Evolutionary conservation across 2,113 vertebrate species (phyloP).

Genomic region (Atherinomorus stipes): DNA sequence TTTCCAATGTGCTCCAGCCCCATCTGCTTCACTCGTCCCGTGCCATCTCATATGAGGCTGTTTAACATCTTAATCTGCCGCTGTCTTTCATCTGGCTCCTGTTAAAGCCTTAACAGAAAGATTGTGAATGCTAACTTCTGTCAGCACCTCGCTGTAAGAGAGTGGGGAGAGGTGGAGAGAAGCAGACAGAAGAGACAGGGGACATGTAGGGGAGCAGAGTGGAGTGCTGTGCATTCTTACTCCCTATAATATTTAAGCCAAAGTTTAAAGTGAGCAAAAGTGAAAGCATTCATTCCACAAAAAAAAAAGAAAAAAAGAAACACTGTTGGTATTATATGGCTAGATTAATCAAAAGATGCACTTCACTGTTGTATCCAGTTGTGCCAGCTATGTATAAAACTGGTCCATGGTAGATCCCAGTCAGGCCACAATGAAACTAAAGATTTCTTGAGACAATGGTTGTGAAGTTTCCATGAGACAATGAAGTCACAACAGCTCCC

Average conservation of each 20-base stretch:
- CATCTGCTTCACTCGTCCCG: constrained; percentile 73
- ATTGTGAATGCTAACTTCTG: constrained; percentile 82
- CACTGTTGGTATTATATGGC: not conserved
- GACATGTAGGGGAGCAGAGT: constrained; percentile 28
- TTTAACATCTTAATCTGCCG: constrained; percentile 84
- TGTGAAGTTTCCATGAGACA: too few relatives aligned
- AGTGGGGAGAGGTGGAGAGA: constrained; percentile 43
- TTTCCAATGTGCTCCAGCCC: constrained; percentile 59
- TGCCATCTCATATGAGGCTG: constrained; percentile 78
- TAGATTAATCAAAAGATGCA: too few relatives aligned
- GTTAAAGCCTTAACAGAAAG: constrained; percentile 82
- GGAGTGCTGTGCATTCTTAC: not conserved
- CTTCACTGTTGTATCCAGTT: too few relatives aligned
- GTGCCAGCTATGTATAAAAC: too few relatives aligned
- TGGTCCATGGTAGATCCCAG: too few relatives aligned
- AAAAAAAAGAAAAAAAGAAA: not conserved
- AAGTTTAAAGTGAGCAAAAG: not conserved
- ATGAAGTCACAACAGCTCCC: too few relatives aligned
- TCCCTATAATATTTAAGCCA: not conserved
- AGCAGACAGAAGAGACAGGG: constrained; percentile 37
- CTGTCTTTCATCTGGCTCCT: constrained; percentile 85
- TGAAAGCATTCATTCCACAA: not conserved
- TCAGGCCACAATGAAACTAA: not conserved
- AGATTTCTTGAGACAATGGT: constrained; percentile 8
- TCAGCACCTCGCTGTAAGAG: constrained; percentile 81